Conservation (phyloP, 2,113 vertebrate species). For the Anhinga anhinga region DNA sequence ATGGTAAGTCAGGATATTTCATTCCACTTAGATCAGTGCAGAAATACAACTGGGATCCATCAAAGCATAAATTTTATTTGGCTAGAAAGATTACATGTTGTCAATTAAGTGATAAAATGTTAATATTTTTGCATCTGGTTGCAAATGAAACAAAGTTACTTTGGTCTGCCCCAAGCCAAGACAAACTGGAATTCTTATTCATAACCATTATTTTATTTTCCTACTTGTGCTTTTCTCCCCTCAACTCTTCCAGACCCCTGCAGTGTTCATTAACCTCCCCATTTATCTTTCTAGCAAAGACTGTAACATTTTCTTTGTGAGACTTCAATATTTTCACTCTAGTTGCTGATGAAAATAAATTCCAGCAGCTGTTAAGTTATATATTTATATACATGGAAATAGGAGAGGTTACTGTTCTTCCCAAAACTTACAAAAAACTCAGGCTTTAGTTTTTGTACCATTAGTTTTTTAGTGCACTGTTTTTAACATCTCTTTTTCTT, state of each 20-base stretch:
- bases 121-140: background rate
- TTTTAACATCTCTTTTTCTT: background rate
- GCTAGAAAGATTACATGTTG: background rate
- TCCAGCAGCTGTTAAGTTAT: background rate
- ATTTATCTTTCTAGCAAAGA: conserved; percentile 16
- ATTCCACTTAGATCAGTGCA: background rate
- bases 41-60: conserved; percentile 21
- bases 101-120: conserved; percentile 10
- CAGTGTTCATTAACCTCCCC: conserved; percentile 14
- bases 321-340: background rate
- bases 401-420: background rate
- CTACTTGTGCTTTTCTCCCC: background rate
- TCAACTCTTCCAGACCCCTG: background rate
- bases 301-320: background rate
- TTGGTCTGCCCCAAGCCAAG: background rate
- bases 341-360: background rate
- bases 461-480: background rate
- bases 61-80: conserved; percentile 24
- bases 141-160: background rate
- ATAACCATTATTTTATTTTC: background rate
- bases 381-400: background rate
- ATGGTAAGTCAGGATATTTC: conserved; percentile 3
- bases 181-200: conserved; percentile 8
- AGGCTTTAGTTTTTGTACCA: background rate
- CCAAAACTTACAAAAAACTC: background rate